These are phyloP conservation scores for Apotomis betuletana DNA, from an alignment of 2,888 invertebrate species.

Conservation along the genomic window DNA sequence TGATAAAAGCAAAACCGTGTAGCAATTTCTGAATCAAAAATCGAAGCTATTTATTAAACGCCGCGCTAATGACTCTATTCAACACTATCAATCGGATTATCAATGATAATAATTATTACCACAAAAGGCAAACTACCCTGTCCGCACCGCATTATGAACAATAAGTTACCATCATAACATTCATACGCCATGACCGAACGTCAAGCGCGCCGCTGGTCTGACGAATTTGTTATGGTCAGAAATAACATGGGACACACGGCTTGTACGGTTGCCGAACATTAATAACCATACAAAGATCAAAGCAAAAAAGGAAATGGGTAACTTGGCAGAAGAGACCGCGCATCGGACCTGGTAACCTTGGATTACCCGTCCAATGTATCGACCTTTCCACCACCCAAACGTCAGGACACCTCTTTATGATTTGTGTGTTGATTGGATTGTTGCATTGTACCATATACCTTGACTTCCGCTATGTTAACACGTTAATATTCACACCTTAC, in stretches of 20 bases:
- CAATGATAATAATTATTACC: slow-evolving; percentile 39
- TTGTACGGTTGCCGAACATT: slow-evolving; percentile 30
- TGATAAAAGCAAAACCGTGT: slow-evolving; percentile 7
- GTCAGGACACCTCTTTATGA: no score
- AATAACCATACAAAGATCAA: background rate
- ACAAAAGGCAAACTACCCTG: slow-evolving; percentile 41
- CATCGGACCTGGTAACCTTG: no score
- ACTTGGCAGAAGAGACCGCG: no score
- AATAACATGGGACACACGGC: slow-evolving; percentile 67
- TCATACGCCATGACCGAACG: slow-evolving; percentile 70
- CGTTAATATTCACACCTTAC: no score
- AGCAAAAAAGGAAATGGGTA: no score
- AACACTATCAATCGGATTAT: slow-evolving; percentile 27
- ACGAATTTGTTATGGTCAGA: slow-evolving; percentile 81
- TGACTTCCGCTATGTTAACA: no score
- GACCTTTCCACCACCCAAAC: no score
- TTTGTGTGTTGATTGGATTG: no score
- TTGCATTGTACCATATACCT: no score
- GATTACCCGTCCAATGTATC: no score
- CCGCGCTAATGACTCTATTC: slow-evolving; percentile 35
- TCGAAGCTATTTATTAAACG: slow-evolving; percentile 6
- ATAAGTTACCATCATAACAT: slow-evolving; percentile 70
- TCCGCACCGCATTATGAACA: slow-evolving; percentile 56
- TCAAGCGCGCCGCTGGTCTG: slow-evolving; percentile 76
- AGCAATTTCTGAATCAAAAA: slow-evolving; percentile 13